Evolutionary conservation across 2,797 vertebrate species (phyloP), one percentile per base, ranked within the genome.

Genomic region (Propithecus deckenii): DNA sequence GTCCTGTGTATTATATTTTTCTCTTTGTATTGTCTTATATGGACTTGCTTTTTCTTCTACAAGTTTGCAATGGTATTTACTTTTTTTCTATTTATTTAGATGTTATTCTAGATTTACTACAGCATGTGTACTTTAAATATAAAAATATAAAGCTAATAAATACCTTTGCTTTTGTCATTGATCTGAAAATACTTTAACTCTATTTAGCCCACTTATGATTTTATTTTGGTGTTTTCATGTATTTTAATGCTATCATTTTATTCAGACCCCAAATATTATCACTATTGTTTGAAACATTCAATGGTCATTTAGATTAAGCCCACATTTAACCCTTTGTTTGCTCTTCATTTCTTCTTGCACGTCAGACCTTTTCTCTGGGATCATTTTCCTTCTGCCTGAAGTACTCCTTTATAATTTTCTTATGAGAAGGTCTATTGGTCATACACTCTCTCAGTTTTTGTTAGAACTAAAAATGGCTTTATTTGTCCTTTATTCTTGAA

Each of bases 11-110:
- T 38, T 50, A 35, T 48, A 57, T 78, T 74, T 81, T 87, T 84
- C 52, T 65, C 30, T 89, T 38, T 78, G 5, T 23, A 50, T 48
- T 65, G n/a, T 28, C 35, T 89, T 91, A 59, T 89, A 67, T 92
- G 38, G 61, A n/a, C 22, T 72, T 95, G 5, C 28, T 80, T 71
- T 90, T 65, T 48, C 25, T 92, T 38, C n/a, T 35, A 43, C 25
- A 75, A 75, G 11, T 57, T 43, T 87, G 17, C 71, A 85, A 38
- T 75, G 3, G 30, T 46, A 76, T 74, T 87, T 90, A 28, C 5
- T 63, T 95, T 87, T 38, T 57, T 90, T 92, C 63, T 80, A 46
- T 91, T 93, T n/a, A 75, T 48, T 92, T 78, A 61, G 32, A 59
- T 96, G n/a, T 87, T 92, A 35, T 12, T 43, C 10, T 67, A 67